A percentile compares a stretch with the other conserved stretches of the same genome.
Evolutionary conservation across 2,888 invertebrate species (phyloP).

Genomic region (Caenorhabditis becei): DNA sequence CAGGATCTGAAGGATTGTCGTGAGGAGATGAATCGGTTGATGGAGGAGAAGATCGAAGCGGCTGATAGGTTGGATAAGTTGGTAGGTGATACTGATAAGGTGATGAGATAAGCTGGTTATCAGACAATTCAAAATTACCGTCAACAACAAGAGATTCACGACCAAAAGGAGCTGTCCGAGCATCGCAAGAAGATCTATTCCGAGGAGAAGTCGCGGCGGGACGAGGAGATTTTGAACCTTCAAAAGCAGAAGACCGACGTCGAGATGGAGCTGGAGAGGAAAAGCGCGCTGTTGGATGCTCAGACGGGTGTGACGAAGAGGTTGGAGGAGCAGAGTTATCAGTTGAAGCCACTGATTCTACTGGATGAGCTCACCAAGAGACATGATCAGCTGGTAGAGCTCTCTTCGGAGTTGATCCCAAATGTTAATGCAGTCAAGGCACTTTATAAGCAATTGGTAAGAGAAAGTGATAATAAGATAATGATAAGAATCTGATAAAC

Average conservation of each 20-base stretch:
- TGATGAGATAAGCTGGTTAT: too few species aligned
- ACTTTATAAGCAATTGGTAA: constrained; percentile 58
- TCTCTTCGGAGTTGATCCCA: constrained; percentile 39
- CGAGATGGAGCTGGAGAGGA: constrained; percentile 57
- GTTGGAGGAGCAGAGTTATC: constrained; percentile 58
- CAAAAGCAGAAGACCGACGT: constrained; percentile 55
- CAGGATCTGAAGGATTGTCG: constrained; percentile 35
- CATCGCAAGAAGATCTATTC: constrained; percentile 65
- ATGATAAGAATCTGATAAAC: too few species aligned
- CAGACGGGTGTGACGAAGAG: constrained; percentile 60
- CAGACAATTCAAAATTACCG: constrained; percentile 66
- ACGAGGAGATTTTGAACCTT: constrained; percentile 61
- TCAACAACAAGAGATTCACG: constrained; percentile 62
- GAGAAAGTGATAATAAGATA: too few species aligned
- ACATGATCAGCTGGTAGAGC: constrained; percentile 32
- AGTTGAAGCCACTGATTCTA: constrained; percentile 59
- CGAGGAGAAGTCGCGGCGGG: constrained; percentile 58
- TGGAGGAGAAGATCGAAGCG: constrained; percentile 52
- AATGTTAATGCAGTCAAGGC: constrained; percentile 29
- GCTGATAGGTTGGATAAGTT: constrained; percentile 51
- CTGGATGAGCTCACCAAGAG: constrained; percentile 56
- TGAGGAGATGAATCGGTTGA: constrained; percentile 55
- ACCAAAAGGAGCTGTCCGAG: constrained; percentile 66
- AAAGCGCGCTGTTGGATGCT: constrained; percentile 58
- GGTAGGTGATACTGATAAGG: too few species aligned